phyloP scores from a whole-genome alignment of 2,113 vertebrate genomes.

The Daubentonia madagascariensis region DNA sequence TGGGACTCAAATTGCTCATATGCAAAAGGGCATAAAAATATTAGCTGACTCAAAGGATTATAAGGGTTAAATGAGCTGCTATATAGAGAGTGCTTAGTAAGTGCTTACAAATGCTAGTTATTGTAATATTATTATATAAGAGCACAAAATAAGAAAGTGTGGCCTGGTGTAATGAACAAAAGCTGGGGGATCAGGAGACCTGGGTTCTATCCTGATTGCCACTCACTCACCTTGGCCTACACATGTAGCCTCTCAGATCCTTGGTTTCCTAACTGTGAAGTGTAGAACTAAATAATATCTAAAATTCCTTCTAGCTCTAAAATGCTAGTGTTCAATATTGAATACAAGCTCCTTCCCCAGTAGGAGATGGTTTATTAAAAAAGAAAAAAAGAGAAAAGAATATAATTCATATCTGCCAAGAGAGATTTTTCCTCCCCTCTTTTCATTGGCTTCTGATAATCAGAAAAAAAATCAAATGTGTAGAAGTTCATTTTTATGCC shows the following conservation, averaged over 20 bases:
- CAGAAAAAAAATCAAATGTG: constrained; percentile 36
- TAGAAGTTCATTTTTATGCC: constrained; percentile 27
- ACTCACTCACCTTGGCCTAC: neutral
- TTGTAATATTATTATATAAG: neutral
- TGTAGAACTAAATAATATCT: constrained; percentile 36
- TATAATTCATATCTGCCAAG: constrained; percentile 49
- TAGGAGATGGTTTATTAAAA: constrained; percentile 53
- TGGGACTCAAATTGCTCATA: neutral
- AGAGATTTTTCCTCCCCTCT: constrained; percentile 19
- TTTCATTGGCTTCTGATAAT: constrained; percentile 60
- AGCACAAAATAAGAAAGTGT: neutral
- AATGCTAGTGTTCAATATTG: constrained; percentile 48
- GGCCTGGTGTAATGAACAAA: neutral
- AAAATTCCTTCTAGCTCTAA: constrained; percentile 23
- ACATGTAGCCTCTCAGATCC: neutral
- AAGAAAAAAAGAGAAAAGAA: neutral
- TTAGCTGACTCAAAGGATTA: neutral
- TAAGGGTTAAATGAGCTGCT: neutral
- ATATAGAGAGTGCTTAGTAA: neutral
- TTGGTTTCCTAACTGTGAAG: constrained; percentile 46
- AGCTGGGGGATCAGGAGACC: neutral
- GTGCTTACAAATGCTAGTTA: neutral
- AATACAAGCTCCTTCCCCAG: neutral
- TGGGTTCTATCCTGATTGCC: neutral
- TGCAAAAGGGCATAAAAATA: neutral